Base-by-base conservation (phyloP, 2,797 vertebrate species). In the Lepus oiostolus region DNA sequence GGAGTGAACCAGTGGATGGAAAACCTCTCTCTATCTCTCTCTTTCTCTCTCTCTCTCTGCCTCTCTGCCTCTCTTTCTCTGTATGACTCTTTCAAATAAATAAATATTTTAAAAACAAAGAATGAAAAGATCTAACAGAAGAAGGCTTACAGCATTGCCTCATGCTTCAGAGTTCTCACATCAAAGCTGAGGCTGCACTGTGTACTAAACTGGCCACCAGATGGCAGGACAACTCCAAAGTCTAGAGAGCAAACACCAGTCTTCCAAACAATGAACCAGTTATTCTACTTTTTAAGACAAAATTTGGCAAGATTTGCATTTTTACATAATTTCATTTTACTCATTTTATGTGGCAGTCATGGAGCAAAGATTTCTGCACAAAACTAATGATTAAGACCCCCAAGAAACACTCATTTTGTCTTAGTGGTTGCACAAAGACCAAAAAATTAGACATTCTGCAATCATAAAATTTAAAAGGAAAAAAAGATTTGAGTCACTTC, bases 201-300 rank as follows among this genome's bases (percentile, higher is more conserved):
- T 84, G 85, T 19, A 79, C 74, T 67, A 75, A 88, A 72, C 0
- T 94, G 50, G 85, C 92, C 94, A 97, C 90, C 85, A 96, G 96
- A 88, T 88, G 97, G 95, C 93, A 79, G 26, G 72, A 74, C 24
- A 95, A 93, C 50, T 74, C 14, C 67, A 93, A 88, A 95, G 42
- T 88, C 50, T 88, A 24, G 89, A 92, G 32, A 90, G 19, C 22
- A 86, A 84, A 13, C 5, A 26, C 30, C 47, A 63, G 2, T 89
- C 92, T 93, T 89, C 32, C 54, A 87, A 81, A 82, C 47, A 84
- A 90, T 28, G 9, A 94, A 47, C 24, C 26, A 74, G 24, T 72
- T 24, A 32, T 0, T 74, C 54, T 70, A 35, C 28, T 68, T 94
- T 91, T 76, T 67, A 79, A 97, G 60, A 92, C 71, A 84, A 95